Percentiles rank a stretch among this genome's conserved stretches.
These are phyloP conservation scores for Brachyopa scutellaris DNA, from an alignment of 2,888 invertebrate species.

Conservation along the genomic window DNA sequence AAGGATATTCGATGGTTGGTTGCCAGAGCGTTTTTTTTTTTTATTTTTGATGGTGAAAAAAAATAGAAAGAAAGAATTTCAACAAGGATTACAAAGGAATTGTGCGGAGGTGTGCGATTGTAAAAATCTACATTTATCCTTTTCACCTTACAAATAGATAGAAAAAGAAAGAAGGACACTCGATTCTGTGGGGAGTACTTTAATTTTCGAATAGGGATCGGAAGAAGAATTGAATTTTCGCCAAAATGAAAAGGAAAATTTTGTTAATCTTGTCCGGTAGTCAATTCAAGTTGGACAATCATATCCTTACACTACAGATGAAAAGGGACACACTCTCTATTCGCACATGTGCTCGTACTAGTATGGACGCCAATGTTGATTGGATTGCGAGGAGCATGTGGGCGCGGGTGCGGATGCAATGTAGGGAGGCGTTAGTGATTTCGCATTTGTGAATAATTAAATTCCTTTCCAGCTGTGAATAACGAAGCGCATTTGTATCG, in stretches of 20 bases:
- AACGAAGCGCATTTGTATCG: slow-evolving; percentile 26
- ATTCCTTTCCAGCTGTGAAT: slow-evolving; percentile 32
- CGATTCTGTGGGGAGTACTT: slow-evolving; percentile 22
- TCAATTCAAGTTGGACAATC: slow-evolving; percentile 50
- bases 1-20: slow-evolving; percentile 65
- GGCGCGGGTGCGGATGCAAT: too few relatives aligned
- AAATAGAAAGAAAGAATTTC: slow-evolving; percentile 44
- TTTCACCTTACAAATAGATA: slow-evolving; percentile 46
- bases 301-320: slow-evolving; percentile 10
- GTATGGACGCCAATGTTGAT: background rate
- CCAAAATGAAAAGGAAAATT: slow-evolving; percentile 50
- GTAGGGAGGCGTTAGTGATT: slow-evolving; percentile 20
- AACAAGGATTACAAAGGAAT: slow-evolving; percentile 51
- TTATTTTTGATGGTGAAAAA: slow-evolving; percentile 1
- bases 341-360: too few relatives aligned
- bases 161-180: background rate
- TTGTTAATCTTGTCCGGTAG: slow-evolving; percentile 65
- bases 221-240: slow-evolving; percentile 58
- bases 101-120: slow-evolving; percentile 69
- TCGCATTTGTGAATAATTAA: slow-evolving; percentile 51
- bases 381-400: slow-evolving; percentile 32
- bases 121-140: slow-evolving; percentile 64
- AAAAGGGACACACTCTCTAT: slow-evolving; percentile 37
- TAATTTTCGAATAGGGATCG: slow-evolving; percentile 28
- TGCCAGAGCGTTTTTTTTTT: slow-evolving; percentile 44